Base-by-base conservation (phyloP, 2,888 invertebrate species). In the Laspeyria flexula region DNA sequence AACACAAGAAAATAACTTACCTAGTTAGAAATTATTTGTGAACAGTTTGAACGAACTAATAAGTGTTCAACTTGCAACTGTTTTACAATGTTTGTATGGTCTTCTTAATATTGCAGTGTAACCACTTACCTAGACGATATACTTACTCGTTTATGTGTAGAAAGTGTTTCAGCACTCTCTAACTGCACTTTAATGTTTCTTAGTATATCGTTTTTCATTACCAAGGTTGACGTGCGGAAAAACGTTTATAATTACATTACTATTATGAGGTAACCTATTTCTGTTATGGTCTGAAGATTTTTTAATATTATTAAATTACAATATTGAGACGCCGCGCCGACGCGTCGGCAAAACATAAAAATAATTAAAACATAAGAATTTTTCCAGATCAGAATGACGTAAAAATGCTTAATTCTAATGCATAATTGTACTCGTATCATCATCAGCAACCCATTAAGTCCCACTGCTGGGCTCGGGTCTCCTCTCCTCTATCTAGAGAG, bases 111-210 rank as follows among this genome's bases (percentile, higher is more conserved):
- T 43, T 33, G 52, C 53, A 49, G 41, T 49, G 41, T 49, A 23
- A 60, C 42, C 13, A 12, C 12, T 33, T 38, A 55, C 35, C 34
- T 40, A 29, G 16, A 45, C 49, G 41, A 50, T 37, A 53, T 56
- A 61, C 53, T 71, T 64, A 25, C 25, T 25, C 4, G 65, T 71
- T 73, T 65, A 66, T 74, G 67, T 57, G 53, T 74, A 78, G 78
- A 79, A 79, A 79, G 79, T 75, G 73, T 74, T 71, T 70, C 63
- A 57, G 59, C 46, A 57, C 65, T 65, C 60, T 69, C 71, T 77
- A 75, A 77, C 68, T 72, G 57, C 63, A 62, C 31, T 72, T 75
- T 77, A 72, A 78, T 76, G 68, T 65, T 49, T 51, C 43, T 62
- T 44, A 54, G 61, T 15, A 30, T 42, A 48, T 48, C 12, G n/a